Evolutionary conservation across 2,113 vertebrate species (phyloP).

Genomic region (Pomatorhinus ruficollis): DNA sequence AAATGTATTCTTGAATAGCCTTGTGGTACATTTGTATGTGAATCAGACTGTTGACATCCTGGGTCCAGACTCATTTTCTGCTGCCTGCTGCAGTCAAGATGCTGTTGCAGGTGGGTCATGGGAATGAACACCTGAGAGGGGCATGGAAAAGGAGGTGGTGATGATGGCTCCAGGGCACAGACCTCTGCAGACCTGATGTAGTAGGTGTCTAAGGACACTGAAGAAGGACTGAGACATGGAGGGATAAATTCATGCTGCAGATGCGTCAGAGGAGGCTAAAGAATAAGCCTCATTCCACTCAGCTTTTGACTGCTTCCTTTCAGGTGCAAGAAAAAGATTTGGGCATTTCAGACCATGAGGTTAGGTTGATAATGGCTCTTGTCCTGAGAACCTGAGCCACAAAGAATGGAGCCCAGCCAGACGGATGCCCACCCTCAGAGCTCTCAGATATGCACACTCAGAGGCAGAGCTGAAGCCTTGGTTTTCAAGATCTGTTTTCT

Average conservation of each 20-base stretch:
- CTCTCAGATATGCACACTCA: not conserved
- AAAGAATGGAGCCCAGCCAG: not conserved
- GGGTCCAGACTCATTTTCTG: not conserved
- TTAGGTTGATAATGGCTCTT: not conserved
- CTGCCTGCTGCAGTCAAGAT: not conserved
- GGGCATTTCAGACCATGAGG: not conserved
- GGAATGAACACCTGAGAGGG: not conserved
- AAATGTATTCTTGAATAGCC: not conserved
- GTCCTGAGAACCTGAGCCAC: not conserved
- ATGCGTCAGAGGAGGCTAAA: not conserved
- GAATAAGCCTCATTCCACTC: accelerated
- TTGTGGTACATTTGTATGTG: not conserved
- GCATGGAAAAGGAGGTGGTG: accelerated
- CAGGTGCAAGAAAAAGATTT: not conserved
- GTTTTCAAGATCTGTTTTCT: not conserved
- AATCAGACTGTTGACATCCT: not conserved
- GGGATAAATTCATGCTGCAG: not conserved
- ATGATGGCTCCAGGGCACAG: not conserved
- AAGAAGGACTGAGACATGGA: not conserved
- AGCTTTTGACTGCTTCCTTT: not conserved
- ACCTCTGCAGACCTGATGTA: not conserved
- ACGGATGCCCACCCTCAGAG: not conserved
- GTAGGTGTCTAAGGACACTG: not conserved
- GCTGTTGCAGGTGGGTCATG: not conserved
- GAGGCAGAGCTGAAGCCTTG: not conserved